phyloP scores from a whole-genome alignment of 2,888 invertebrate genomes.

The Neoaliturus tenellus region DNA sequence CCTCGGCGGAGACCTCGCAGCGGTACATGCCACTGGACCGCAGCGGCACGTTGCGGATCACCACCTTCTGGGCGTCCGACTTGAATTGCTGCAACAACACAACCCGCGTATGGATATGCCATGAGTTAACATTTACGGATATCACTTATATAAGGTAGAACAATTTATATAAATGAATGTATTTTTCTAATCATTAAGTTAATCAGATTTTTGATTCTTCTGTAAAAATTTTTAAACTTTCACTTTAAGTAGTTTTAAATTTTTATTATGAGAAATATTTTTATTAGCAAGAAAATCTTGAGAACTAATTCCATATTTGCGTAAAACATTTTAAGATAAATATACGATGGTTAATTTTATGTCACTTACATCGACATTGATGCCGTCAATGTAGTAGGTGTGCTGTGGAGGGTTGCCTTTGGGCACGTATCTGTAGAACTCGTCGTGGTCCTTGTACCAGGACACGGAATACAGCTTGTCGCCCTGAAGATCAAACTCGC shows the following conservation, averaged over 20 bases:
- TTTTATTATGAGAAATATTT: too few species aligned
- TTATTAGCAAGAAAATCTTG: too few species aligned
- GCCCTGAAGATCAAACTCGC: constrained; percentile 80
- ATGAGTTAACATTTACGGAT: too few species aligned
- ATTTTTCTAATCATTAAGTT: too few species aligned
- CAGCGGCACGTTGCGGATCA: constrained; percentile 70
- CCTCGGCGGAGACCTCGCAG: constrained; percentile 74
- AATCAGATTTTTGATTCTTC: too few species aligned
- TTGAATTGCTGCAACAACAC: constrained; percentile 69
- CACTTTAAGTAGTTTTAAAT: too few species aligned
- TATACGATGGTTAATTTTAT: too few species aligned
- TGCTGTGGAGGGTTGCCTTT: constrained; percentile 74
- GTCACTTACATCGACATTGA: constrained; percentile 81
- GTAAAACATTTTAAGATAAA: neutral
- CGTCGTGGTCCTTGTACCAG: constrained; percentile 91
- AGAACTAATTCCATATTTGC: neutral
- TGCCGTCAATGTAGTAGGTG: constrained; percentile 82
- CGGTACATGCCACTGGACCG: constrained; percentile 72
- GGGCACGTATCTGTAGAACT: constrained; percentile 88
- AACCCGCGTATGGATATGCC: too few species aligned
- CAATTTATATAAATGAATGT: too few species aligned
- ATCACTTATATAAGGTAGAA: too few species aligned
- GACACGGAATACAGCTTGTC: constrained; percentile 87
- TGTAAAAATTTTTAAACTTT: too few species aligned
- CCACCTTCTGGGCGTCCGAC: constrained; percentile 70